Conservation (phyloP, 2,797 vertebrate species). For the Rhinichthys osculus region DNA sequence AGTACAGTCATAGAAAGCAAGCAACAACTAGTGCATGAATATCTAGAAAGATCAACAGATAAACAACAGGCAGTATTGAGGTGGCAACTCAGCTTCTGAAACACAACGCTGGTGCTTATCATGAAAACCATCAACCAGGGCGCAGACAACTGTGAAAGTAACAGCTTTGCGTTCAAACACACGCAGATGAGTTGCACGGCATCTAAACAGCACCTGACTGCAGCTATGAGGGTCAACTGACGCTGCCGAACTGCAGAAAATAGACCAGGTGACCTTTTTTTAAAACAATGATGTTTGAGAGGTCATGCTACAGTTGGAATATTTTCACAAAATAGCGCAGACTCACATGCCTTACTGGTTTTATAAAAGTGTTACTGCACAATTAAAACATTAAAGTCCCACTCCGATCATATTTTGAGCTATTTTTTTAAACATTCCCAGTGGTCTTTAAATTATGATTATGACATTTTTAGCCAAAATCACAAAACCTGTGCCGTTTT, state of each 20-base stretch:
- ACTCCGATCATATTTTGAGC: too few species aligned
- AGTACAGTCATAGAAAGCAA: neutral
- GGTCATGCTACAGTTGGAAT: neutral
- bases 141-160: neutral
- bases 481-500: too few species aligned
- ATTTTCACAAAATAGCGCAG: neutral
- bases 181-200: neutral
- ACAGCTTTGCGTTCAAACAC: neutral
- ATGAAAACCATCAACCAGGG: conserved; percentile 23
- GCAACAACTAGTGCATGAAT: conserved; percentile 32
- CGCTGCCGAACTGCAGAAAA: neutral
- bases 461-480: too few species aligned
- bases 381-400: too few species aligned
- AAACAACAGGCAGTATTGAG: neutral
- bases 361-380: neutral
- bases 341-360: neutral
- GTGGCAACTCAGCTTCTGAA: neutral
- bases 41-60: conserved; percentile 38
- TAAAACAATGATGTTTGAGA: neutral
- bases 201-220: neutral
- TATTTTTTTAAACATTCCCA: too few species aligned
- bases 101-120: neutral
- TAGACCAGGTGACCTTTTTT: neutral
- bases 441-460: too few species aligned
- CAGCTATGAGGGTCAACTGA: neutral